Base-by-base conservation (phyloP, 2,888 invertebrate species). In the Plusia festucae region DNA sequence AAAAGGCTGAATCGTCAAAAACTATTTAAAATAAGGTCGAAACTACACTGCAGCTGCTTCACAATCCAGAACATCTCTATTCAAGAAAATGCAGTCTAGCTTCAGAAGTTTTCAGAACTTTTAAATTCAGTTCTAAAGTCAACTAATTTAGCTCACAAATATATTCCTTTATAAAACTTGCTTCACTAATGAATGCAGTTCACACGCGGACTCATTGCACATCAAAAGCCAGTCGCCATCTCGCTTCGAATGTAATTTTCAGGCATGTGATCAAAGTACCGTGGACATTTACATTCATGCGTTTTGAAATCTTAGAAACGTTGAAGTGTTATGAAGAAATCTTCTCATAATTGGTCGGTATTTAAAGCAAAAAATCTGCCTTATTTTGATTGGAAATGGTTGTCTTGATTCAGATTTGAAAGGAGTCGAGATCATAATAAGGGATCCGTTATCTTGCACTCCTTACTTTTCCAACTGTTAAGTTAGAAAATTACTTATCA, bases 181-280 rank as follows among this genome's bases (percentile, higher is more conserved):
- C 0, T 46, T 34, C 30, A 16, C 49, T 63, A 73, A 72, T 73
- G 51, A 72, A 72, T 58, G 60, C 57, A 54, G 4, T 44, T 68
- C 27, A 49, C 32, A 9, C 18, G 27, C 15, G 5, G 20, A 20
- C 46, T n/a, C 27, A 27, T 34, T 56, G 55, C 51, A 46, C 30
- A 18, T 67, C 55, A 54, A 72, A 71, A 63, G 56, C 46, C 16
- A 58, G 27, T 20, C 53, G 32, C 34, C 32, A 18, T 54, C 54
- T 55, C 58, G 6, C 34, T 68, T 54, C 9, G 52, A 69, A 74
- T 74, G 60, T 59, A 74, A 69, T 72, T 63, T 68, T 49, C 69
- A 56, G 18, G 53, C 18, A 16, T 8, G 52, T 62, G 30, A 53
- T 49, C 30, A 55, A 27, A 32, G 1, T 0, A 0, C 9, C 24